Conservation (phyloP, 1,140 invertebrate genomes). For the Sitobion miscanthi region DNA sequence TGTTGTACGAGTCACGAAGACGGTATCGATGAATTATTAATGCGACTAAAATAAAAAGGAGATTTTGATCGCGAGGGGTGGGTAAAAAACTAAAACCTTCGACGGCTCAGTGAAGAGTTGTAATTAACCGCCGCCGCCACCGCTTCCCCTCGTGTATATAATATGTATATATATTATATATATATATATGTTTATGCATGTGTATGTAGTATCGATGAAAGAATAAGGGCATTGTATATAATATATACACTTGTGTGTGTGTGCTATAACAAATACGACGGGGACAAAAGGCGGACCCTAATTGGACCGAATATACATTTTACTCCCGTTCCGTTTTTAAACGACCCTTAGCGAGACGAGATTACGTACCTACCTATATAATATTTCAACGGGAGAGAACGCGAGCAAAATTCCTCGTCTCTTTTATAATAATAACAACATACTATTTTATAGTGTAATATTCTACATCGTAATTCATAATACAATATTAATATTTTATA, state of each 20-base stretch:
- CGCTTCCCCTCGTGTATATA: neutral
- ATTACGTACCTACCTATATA: neutral
- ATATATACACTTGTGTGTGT: neutral
- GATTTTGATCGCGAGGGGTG: neutral
- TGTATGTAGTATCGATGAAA: neutral
- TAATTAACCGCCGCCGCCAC: neutral
- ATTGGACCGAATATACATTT: slow-evolving; percentile 47
- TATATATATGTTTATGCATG: neutral
- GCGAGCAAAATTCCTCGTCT: neutral
- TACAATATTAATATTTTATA: neutral
- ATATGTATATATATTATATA: no score
- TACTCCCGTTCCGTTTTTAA: neutral
- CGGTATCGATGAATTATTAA: neutral
- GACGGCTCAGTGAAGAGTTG: neutral
- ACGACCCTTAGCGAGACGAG: slow-evolving; percentile 41
- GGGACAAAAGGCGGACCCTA: neutral
- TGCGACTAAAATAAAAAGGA: neutral
- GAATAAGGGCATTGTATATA: neutral
- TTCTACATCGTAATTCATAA: neutral
- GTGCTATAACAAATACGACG: neutral
- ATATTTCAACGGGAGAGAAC: neutral
- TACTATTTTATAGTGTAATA: no score
- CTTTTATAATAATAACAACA: neutral
- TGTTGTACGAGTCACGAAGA: neutral
- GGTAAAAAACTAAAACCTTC: neutral